Conservation (phyloP, 23 tunicate genomes). For the Halocynthia roretzi region DNA sequence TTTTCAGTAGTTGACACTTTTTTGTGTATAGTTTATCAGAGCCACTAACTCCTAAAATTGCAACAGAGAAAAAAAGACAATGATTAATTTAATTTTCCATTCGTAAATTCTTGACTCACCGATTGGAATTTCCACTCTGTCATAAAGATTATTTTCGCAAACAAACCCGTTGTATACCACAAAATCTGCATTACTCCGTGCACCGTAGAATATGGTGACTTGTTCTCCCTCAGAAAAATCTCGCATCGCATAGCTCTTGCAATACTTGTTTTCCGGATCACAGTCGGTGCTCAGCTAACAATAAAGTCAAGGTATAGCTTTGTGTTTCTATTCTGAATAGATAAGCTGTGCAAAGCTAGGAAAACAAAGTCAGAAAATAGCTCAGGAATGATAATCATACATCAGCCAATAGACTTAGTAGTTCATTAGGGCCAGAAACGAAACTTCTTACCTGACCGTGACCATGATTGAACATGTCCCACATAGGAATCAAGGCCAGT, state of each 20-base stretch:
- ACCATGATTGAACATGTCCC: slow-evolving; percentile 94
- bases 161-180: slow-evolving; percentile 87
- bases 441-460: slow-evolving; percentile 49
- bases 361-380: no score
- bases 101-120: slow-evolving; percentile 15
- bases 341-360: background rate
- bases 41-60: slow-evolving; percentile 58
- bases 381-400: no score
- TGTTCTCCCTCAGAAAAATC: slow-evolving; percentile 67
- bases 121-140: slow-evolving; percentile 43
- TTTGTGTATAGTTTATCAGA: slow-evolving; percentile 51
- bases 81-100: no score
- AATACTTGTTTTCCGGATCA: slow-evolving; percentile 10
- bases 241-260: slow-evolving; percentile 68
- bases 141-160: slow-evolving; percentile 36
- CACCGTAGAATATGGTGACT: slow-evolving; percentile 84
- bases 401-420: no score
- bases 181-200: slow-evolving; percentile 49
- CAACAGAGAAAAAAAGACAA: background rate
- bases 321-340: background rate
- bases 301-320: background rate
- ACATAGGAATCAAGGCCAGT: slow-evolving; percentile 79
- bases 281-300: slow-evolving; percentile 70
- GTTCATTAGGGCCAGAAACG: no score
- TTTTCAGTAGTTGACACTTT: slow-evolving; percentile 32